A percentile compares a stretch with the other conserved stretches of the same genome.
These are phyloP conservation scores for Bryconaethiops microstoma DNA, from an alignment of 2,797 vertebrate species.

Conservation along the genomic window DNA sequence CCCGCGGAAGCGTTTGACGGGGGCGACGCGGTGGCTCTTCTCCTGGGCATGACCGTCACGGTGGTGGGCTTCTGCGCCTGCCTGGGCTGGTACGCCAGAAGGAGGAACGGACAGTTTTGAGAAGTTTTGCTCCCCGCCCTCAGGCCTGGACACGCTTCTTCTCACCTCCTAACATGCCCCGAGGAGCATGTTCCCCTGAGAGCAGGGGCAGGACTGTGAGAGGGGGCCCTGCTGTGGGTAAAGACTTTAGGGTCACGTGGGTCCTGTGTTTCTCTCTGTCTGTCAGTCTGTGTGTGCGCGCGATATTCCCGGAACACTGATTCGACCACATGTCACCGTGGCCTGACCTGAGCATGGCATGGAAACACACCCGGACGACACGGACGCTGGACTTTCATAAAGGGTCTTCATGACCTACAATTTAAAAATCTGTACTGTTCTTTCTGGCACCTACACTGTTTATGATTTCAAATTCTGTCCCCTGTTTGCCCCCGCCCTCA, in stretches of 20 bases:
- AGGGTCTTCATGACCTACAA: neutral
- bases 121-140: neutral
- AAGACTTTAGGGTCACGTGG: neutral
- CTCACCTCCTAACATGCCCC: neutral
- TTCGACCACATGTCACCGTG: neutral
- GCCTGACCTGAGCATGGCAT: neutral
- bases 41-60: constrained; percentile 81
- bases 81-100: constrained; percentile 90
- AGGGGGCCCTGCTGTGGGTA: neutral
- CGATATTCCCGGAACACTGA: neutral
- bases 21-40: constrained; percentile 86
- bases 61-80: constrained; percentile 87
- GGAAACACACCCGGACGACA: neutral
- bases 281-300: too few relatives aligned
- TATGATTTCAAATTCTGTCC: neutral
- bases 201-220: neutral
- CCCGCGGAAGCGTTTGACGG: constrained; percentile 84
- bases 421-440: neutral
- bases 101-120: constrained; percentile 82
- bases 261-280: neutral
- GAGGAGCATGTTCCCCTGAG: neutral
- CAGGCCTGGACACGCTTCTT: constrained; percentile 44
- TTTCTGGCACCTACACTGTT: neutral
- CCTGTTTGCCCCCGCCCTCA: neutral
- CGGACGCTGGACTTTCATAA: neutral